A percentile compares a stretch with the other conserved stretches of the same genome.
Evolutionary conservation across 1,140 invertebrate species (phyloP).

Genomic region (Drosophila littoralis): DNA sequence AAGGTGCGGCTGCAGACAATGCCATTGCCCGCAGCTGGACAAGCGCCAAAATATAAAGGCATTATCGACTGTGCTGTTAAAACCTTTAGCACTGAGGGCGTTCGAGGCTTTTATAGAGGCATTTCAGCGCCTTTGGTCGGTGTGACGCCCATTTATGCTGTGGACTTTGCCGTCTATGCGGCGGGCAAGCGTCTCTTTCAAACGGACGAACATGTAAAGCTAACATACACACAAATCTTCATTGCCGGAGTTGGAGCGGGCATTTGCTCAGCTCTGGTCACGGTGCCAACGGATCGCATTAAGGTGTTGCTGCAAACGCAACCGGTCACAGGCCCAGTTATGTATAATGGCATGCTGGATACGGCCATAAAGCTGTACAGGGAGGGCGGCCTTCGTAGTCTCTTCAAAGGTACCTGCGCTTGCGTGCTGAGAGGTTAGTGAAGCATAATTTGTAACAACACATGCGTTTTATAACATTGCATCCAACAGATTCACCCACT

Average conservation of each 20-base stretch:
- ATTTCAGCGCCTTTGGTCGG: constrained; percentile 89
- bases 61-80: constrained; percentile 97
- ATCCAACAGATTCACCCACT: constrained; percentile 93
- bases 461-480: background rate
- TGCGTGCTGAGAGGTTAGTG: constrained; percentile 93
- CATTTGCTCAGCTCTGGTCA: constrained; percentile 96
- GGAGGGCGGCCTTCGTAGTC: constrained; percentile 96
- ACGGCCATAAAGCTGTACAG: constrained; percentile 95
- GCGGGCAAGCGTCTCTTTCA: constrained; percentile 95
- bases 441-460: too few species aligned
- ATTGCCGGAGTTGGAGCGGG: constrained; percentile 97
- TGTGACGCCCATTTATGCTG: constrained; percentile 94
- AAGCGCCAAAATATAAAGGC: constrained; percentile 92
- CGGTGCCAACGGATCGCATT: constrained; percentile 98
- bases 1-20: constrained; percentile 97
- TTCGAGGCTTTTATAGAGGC: constrained; percentile 93
- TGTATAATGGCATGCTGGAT: constrained; percentile 97
- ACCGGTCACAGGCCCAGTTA: constrained; percentile 89
- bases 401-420: constrained; percentile 97
- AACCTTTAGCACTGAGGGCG: constrained; percentile 94
- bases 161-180: constrained; percentile 98
- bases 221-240: constrained; percentile 92
- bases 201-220: constrained; percentile 87
- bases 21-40: constrained; percentile 90
- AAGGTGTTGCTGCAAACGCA: constrained; percentile 98